Evolutionary conservation across 2,113 vertebrate species (phyloP), one percentile per base, ranked within the genome.

Genomic region (Dolichotis patagonum): DNA sequence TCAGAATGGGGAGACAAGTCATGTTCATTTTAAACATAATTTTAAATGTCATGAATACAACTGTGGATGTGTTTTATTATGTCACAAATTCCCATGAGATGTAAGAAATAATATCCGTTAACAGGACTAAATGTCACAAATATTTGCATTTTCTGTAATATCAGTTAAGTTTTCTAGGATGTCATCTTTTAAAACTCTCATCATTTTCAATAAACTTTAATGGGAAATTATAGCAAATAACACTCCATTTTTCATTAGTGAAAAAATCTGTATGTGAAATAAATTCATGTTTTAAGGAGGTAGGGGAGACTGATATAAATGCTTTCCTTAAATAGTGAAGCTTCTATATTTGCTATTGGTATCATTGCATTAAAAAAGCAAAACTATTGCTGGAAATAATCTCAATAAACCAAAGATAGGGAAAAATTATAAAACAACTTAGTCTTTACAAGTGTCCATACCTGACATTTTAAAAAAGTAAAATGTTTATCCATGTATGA

Each of bases 41-140:
- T 38, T 85, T 93, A 78, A 83, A 95, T 83, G 60, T 95, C 26
- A 89, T 89, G 85, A 93, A 96, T 58, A 94, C 28, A 95, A 88
- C 28, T 92, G 71, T 85, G 43, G 19, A 81, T 84, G 80, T 71
- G 32, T 30, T 96, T 96, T 96, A 96, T 89, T 97, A 95, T 85
- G 24, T 52, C 75, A 95, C 24, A 97, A 92, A 92, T 69, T 95
- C 38, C 78, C 87, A 94, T 30, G 14, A 87, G 24, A 86, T 9
- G n/a, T 38, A 93, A 89, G 81, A 95, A 96, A 84, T 22, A 96
- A 84, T n/a, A n/a, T 86, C 83, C 94, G 32, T 62, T 49, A 91
- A 71, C 5, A 62, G 69, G 38, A 93, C 35, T 89, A 93, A 71
- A 80, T 87, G 93, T 96, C 81, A 96, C 56, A 95, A 95, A 95